Percentiles rank a stretch among this genome's conserved stretches.
Conservation (phyloP, 2,888 invertebrate species). For the Hyposoter didymator region DNA sequence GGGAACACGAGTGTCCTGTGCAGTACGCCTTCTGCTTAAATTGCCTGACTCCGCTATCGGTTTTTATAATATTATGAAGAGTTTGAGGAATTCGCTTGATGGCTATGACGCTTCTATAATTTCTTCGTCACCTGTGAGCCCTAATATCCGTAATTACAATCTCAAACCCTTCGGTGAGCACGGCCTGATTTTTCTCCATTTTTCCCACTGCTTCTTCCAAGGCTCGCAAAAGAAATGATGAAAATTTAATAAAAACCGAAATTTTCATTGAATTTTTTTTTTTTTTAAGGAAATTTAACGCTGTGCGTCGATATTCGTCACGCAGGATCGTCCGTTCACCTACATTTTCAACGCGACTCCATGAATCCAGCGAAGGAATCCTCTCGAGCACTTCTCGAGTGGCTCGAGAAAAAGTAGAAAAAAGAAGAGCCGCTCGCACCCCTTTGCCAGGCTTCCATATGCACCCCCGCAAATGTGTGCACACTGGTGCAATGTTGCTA, state of each 20-base stretch:
- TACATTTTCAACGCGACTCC: constrained; percentile 46
- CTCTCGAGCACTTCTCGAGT: constrained; percentile 43
- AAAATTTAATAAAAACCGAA: neutral
- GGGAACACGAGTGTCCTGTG: constrained; percentile 45
- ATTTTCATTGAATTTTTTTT: too few relatives aligned
- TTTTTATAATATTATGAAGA: constrained; percentile 32
- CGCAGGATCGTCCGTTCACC: constrained; percentile 46
- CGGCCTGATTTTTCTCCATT: neutral
- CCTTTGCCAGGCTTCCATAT: constrained; percentile 21
- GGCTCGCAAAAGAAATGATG: neutral
- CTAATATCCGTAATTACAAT: constrained; percentile 57
- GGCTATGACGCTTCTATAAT: constrained; percentile 53
- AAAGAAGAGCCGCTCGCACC: constrained; percentile 6
- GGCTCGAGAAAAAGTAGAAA: neutral
- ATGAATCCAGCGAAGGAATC: constrained; percentile 13
- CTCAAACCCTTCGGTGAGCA: constrained; percentile 36
- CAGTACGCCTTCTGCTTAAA: constrained; percentile 10
- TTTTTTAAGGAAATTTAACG: neutral
- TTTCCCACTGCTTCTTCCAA: constrained; percentile 1
- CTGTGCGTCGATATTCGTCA: neutral
- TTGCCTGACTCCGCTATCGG: neutral
- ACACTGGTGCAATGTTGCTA: constrained; percentile 17
- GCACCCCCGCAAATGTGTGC: constrained; percentile 58
- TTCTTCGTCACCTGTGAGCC: constrained; percentile 55
- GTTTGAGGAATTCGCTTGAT: constrained; percentile 12